A percentile compares a stretch with the other conserved stretches of the same genome.
Conservation (phyloP, 2,113 vertebrate species). For the Hippopotamus amphibius region DNA sequence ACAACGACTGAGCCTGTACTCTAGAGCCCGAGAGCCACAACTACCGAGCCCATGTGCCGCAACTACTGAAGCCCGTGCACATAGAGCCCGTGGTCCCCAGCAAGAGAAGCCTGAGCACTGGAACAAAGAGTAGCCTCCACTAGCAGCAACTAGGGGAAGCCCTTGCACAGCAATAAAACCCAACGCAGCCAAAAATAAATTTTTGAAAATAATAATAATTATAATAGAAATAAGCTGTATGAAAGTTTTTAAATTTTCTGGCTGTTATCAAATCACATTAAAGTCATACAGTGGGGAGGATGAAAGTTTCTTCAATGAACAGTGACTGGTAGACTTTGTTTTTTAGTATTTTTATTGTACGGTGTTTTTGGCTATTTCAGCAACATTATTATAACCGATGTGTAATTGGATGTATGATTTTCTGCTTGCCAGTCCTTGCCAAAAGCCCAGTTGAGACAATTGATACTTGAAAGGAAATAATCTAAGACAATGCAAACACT, state of each 20-base stretch:
- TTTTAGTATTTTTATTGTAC: neutral
- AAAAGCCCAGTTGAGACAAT: neutral
- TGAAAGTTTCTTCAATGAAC: neutral
- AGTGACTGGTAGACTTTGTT: neutral
- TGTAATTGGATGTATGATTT: neutral
- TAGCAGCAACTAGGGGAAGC: too few relatives aligned
- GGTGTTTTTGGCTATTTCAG: neutral
- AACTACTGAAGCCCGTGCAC: too few relatives aligned
- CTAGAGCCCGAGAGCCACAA: too few relatives aligned
- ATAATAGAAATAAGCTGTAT: neutral
- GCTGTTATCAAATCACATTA: neutral
- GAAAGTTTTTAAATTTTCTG: constrained; percentile 1
- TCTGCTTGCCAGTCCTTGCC: neutral
- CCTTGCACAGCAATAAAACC: too few relatives aligned
- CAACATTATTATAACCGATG: neutral
- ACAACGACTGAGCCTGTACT: too few relatives aligned
- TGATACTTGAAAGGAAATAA: neutral
- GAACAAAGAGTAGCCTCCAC: too few relatives aligned
- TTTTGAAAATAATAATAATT: neutral
- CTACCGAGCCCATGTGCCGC: too few relatives aligned
- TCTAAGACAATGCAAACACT: neutral
- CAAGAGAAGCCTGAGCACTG: too few relatives aligned
- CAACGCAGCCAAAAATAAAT: too few relatives aligned
- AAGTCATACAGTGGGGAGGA: neutral
- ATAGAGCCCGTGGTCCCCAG: too few relatives aligned